Evolutionary conservation across 2,113 vertebrate genomes (phyloP).

Genomic region (Sinocyclocheilus anshuiensis): DNA sequence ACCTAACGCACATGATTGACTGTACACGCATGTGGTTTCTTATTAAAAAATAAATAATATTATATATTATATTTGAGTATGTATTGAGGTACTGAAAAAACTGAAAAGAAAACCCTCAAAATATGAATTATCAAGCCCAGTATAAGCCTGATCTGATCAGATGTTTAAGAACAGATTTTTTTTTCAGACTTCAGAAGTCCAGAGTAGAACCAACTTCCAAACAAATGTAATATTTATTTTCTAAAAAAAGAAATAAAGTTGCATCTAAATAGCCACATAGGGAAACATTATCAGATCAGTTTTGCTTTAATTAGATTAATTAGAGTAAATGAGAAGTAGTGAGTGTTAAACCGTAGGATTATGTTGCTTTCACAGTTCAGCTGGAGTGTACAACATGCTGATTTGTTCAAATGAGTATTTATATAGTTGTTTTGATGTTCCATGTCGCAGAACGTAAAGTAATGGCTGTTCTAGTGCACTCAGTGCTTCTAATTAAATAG

Average conservation of each 20-base stretch:
- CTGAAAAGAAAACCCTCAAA: background rate
- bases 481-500: conserved; percentile 30
- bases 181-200: background rate
- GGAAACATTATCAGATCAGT: background rate
- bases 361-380: background rate
- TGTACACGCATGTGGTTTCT: background rate
- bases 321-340: background rate
- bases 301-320: background rate
- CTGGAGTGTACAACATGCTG: conserved; percentile 3
- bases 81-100: background rate
- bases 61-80: background rate
- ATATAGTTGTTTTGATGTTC: background rate
- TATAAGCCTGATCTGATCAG: background rate
- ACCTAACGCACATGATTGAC: background rate
- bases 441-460: background rate
- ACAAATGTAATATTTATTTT: background rate
- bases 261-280: background rate
- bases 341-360: background rate
- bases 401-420: conserved; percentile 13
- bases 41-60: background rate
- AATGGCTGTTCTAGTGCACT: background rate
- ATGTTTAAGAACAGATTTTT: background rate
- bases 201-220: background rate
- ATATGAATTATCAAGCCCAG: background rate
- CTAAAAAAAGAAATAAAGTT: background rate